A percentile compares a stretch with the other conserved stretches of the same genome.
phyloP scores from a whole-genome alignment of 1,140 invertebrate genomes.

The Drosophila nikananu region DNA sequence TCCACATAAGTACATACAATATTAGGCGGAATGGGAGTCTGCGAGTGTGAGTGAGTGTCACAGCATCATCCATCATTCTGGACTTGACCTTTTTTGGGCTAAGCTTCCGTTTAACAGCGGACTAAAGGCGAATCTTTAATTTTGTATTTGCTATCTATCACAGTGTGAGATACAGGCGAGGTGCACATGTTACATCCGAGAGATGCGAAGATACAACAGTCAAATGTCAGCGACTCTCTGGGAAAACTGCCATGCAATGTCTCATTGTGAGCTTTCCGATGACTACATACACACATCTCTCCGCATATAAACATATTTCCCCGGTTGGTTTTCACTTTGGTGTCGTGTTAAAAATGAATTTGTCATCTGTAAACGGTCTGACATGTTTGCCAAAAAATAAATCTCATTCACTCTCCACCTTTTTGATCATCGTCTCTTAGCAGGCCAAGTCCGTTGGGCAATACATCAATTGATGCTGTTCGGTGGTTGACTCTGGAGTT shows the following conservation, averaged over 20 bases:
- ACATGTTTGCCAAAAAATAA: slow-evolving; percentile 76
- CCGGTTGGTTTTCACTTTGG: slow-evolving; percentile 63
- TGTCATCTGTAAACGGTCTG: slow-evolving; percentile 83
- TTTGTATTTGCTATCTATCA: slow-evolving; percentile 70
- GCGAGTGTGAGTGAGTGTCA: slow-evolving; percentile 60
- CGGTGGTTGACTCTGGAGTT: slow-evolving; percentile 30
- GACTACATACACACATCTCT: slow-evolving; percentile 38
- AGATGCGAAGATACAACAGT: slow-evolving; percentile 28
- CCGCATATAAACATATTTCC: slow-evolving; percentile 27
- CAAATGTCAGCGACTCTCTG: slow-evolving; percentile 51
- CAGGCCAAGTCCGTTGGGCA: slow-evolving; percentile 37
- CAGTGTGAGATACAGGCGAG: slow-evolving; percentile 33
- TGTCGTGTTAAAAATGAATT: slow-evolving; percentile 83
- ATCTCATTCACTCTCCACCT: slow-evolving; percentile 41
- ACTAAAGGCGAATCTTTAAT: slow-evolving; percentile 73
- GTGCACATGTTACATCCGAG: slow-evolving; percentile 62
- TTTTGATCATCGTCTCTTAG: slow-evolving; percentile 29
- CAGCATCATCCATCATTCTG: slow-evolving; percentile 85
- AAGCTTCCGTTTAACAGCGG: slow-evolving; percentile 73
- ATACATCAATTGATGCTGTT: slow-evolving; percentile 76
- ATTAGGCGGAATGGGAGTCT: slow-evolving; percentile 9
- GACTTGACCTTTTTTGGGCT: slow-evolving; percentile 84
- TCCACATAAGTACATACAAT: slow-evolving; percentile 16
- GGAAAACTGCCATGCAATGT: slow-evolving; percentile 71
- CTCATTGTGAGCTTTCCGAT: slow-evolving; percentile 61